These are phyloP conservation scores for Spea bombifrons DNA, from an alignment of 2,113 vertebrate species.

Conservation along the genomic window DNA sequence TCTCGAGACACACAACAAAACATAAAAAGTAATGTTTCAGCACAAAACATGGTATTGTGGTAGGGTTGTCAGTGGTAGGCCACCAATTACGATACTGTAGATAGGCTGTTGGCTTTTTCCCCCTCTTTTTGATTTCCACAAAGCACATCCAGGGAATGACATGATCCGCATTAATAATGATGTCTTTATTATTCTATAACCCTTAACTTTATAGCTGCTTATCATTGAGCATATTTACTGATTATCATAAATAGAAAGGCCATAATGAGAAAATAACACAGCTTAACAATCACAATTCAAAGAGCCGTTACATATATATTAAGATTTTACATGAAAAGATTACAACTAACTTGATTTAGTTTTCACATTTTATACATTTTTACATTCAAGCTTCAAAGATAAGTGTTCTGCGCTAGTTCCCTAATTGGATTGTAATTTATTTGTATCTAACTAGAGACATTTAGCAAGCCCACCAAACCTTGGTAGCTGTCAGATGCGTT, in stretches of 20 bases:
- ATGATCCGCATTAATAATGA: too few relatives aligned
- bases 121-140: too few relatives aligned
- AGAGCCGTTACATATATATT: background rate
- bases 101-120: too few relatives aligned
- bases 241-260: background rate
- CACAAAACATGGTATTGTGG: too few relatives aligned
- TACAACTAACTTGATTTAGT: background rate
- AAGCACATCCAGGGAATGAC: too few relatives aligned
- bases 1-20: too few relatives aligned
- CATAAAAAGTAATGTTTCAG: too few relatives aligned
- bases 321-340: background rate
- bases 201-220: background rate
- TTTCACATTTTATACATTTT: background rate
- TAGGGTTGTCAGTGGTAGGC: too few relatives aligned
- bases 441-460: background rate
- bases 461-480: background rate
- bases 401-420: background rate
- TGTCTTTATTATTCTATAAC: too few relatives aligned
- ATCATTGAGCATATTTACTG: background rate
- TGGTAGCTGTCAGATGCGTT: background rate
- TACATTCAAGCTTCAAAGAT: background rate
- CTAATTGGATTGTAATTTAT: background rate
- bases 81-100: too few relatives aligned
- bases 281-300: background rate
- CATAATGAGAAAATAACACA: background rate